These are phyloP conservation scores for Epinotia ramella DNA, from an alignment of 2,888 invertebrate genomes.

Conservation along the genomic window DNA sequence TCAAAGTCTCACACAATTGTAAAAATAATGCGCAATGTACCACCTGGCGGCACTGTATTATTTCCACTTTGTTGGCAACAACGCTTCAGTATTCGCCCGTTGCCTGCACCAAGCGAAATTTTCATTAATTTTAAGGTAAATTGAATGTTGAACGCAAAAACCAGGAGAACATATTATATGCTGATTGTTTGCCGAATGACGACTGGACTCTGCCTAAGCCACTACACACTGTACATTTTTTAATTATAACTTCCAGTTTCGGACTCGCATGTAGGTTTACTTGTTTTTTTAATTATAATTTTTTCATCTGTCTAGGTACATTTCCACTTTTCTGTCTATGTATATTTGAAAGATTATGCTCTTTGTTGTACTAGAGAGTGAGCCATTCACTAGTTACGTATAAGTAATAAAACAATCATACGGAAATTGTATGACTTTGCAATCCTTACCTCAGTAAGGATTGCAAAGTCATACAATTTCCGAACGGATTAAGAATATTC, in stretches of 20 bases:
- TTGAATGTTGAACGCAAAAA: conserved; percentile 47
- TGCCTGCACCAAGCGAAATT: conserved; percentile 4
- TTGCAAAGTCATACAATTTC: too few species aligned
- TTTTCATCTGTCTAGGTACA: not conserved
- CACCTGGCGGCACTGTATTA: conserved; percentile 7
- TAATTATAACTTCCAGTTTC: conserved; percentile 21
- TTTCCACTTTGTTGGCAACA: conserved; percentile 21
- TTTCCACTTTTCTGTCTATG: too few species aligned
- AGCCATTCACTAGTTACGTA: too few species aligned
- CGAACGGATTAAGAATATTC: too few species aligned
- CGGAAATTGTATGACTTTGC: too few species aligned
- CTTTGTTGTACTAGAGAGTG: too few species aligned
- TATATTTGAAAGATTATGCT: not conserved
- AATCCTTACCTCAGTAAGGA: too few species aligned
- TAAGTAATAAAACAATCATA: too few species aligned
- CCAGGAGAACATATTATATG: not conserved
- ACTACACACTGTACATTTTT: conserved; percentile 10
- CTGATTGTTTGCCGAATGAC: not conserved
- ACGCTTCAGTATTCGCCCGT: conserved; percentile 21
- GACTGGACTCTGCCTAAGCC: conserved; percentile 1
- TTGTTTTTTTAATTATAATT: conserved; percentile 9
- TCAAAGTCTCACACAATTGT: conserved; percentile 3
- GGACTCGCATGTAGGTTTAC: not conserved
- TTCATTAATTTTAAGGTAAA: conserved; percentile 51
- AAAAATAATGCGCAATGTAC: conserved; percentile 9